phyloP scores from a whole-genome alignment of 2,888 invertebrate genomes.

The Oeneis ivallda region DNA sequence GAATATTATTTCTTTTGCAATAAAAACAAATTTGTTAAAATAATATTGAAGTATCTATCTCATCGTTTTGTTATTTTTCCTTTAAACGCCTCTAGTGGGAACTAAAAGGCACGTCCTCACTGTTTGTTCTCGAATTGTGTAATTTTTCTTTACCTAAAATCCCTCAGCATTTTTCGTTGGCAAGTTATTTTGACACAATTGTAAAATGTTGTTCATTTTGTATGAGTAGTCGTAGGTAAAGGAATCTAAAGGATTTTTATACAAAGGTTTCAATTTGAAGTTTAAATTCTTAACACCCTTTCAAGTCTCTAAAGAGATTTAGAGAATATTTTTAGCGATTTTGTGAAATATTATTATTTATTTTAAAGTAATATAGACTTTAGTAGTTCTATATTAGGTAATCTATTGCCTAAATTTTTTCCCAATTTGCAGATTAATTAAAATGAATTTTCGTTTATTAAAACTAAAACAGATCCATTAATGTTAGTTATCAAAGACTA shows the following conservation, averaged over 20 bases:
- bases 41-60: slow-evolving; percentile 10
- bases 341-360: background rate
- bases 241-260: slow-evolving; percentile 22
- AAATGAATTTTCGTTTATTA: no score
- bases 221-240: slow-evolving; percentile 12
- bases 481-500: no score
- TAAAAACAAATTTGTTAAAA: slow-evolving; percentile 17
- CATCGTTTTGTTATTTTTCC: slow-evolving; percentile 31
- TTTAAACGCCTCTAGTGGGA: slow-evolving; percentile 37
- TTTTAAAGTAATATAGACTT: no score
- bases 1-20: slow-evolving; percentile 8
- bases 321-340: background rate
- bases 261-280: slow-evolving; percentile 24
- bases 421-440: no score
- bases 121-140: slow-evolving; percentile 37
- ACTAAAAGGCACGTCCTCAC: slow-evolving; percentile 39
- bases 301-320: background rate
- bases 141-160: slow-evolving; percentile 36
- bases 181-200: slow-evolving; percentile 33
- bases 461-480: no score
- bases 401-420: no score
- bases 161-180: slow-evolving; percentile 26
- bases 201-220: slow-evolving; percentile 29
- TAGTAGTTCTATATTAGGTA: no score
- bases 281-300: slow-evolving; percentile 22